These are phyloP conservation scores for Trachythela sp. DNA, from an alignment of 64 coral and sea anemone genomes.

Conservation along the genomic window DNA sequence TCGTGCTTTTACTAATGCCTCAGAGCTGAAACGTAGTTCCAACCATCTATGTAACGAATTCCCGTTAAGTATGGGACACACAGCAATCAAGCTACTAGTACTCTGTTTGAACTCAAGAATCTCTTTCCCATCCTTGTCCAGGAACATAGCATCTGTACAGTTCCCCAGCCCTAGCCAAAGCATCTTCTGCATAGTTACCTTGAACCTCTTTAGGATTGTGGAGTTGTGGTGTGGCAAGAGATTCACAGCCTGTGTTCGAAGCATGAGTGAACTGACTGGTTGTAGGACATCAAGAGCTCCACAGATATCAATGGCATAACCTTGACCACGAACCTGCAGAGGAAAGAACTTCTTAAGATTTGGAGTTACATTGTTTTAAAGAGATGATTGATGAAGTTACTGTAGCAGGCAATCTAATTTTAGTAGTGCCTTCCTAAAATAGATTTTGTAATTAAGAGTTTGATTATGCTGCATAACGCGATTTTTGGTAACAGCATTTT, in stretches of 20 bases:
- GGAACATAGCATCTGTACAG: constrained; percentile 1
- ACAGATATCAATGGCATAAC: not conserved
- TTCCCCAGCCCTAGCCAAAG: not conserved
- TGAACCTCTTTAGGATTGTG: not conserved
- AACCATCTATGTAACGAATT: not conserved
- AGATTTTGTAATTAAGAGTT: no score
- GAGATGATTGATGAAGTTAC: not conserved
- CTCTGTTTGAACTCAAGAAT: not conserved
- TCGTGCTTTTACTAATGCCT: not conserved
- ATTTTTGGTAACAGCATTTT: no score
- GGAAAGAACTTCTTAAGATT: no score
- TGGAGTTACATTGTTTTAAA: no score
- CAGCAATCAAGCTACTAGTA: not conserved
- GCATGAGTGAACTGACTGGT: not conserved
- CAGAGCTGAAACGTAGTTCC: not conserved
- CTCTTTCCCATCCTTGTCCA: not conserved
- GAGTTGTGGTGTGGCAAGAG: no score
- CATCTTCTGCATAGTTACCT: not conserved
- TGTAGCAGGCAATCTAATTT: not conserved
- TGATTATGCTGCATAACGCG: no score
- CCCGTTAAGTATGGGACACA: not conserved
- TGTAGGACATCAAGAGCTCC: not conserved
- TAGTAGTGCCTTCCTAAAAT: no score
- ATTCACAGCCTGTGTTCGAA: not conserved
- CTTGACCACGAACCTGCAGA: not conserved